Base-by-base conservation (phyloP, 2,888 invertebrate species). In the Euproctis similis region DNA sequence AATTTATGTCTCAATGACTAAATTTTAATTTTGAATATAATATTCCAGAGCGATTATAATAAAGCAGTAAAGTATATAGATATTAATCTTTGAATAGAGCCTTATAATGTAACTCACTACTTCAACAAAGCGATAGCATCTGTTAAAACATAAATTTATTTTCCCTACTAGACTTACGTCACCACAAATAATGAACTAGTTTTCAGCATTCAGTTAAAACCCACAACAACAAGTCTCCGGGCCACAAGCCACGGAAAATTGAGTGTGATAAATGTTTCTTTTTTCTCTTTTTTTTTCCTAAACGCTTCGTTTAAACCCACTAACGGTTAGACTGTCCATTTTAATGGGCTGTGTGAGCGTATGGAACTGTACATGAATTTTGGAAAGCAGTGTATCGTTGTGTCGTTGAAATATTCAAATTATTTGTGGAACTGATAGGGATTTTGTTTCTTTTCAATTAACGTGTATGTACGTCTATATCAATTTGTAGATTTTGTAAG, bases 301-400 rank as follows among this genome's bases (percentile, higher is more conserved):
- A 27, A 24, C 26, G 57, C 48, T 47, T 60, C 64, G 59, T 73
- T 73, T 73, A 71, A 77, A 71, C 71, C 73, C 70, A 59, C 61
- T 46, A 75, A 69, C 66, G 71, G 67, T 69, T 63, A 67, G 67
- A 70, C 64, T 66, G 67, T 64, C 74, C 64, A 61, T 71, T 74
- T 76, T 74, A 80, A 78, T 77, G 73, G 73, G 50, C 62, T 59
- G 46, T 47, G 65, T 61, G 71, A 76, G 66, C 71, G 70, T 68
- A 51, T 57, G 59, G 59, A 62, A 69, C 59, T 60, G 66, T 59
- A 60, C 59, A 73, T 74, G 73, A 62, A 72, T 75, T 74, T 62
- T n/a, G n/a, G n/a, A n/a, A n/a, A n/a, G n/a, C n/a, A n/a, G n/a
- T n/a, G n/a, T n/a, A n/a, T n/a, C n/a, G n/a, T n/a, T n/a, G n/a